Evolutionary conservation across 2,888 invertebrate genomes (phyloP).

Genomic region (Amaurobius ferox): DNA sequence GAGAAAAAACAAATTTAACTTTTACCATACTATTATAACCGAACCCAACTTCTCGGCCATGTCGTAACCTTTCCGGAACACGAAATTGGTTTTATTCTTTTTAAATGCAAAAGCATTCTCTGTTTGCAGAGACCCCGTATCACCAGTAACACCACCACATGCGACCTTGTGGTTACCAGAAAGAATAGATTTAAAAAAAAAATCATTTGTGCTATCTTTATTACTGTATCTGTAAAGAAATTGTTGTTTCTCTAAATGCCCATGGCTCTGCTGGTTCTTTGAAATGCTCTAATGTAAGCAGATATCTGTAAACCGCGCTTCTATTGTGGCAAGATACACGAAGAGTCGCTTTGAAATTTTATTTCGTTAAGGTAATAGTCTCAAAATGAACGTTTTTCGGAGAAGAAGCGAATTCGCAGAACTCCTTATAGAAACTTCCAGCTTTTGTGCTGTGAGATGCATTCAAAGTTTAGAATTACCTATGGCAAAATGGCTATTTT

Average conservation of each 20-base stretch:
- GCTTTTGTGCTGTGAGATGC: too few species aligned
- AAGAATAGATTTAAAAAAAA: neutral
- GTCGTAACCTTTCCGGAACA: neutral
- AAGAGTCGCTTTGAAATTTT: too few species aligned
- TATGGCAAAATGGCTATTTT: too few species aligned
- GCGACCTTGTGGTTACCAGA: neutral
- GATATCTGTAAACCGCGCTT: too few species aligned
- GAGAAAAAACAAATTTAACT: neutral
- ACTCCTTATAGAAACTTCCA: too few species aligned
- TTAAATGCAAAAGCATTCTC: neutral
- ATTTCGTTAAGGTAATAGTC: too few species aligned
- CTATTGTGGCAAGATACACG: too few species aligned
- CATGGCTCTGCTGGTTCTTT: neutral
- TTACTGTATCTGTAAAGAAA: constrained; percentile 30
- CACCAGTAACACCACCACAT: neutral
- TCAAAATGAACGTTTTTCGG: too few species aligned
- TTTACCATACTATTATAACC: neutral
- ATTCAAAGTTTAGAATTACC: too few species aligned
- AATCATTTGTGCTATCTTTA: constrained; percentile 21
- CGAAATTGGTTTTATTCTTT: neutral
- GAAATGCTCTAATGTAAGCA: too few species aligned
- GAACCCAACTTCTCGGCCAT: neutral
- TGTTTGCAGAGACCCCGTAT: neutral
- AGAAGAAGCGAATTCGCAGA: too few species aligned
- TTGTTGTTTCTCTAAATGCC: constrained; percentile 5